phyloP scores from a whole-genome alignment of 2,113 vertebrate genomes.

The Gadus chalcogrammus region DNA sequence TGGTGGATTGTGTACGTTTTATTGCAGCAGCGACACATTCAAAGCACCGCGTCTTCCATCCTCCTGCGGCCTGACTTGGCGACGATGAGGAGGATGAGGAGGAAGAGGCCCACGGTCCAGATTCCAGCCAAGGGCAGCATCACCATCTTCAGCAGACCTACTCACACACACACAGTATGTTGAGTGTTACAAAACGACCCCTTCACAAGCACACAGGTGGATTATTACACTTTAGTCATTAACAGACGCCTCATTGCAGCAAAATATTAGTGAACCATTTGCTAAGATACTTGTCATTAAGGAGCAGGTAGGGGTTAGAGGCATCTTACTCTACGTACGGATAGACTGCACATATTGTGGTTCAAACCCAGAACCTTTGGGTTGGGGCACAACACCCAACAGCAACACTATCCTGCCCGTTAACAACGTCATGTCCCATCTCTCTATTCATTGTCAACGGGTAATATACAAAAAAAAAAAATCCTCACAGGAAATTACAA shows the following conservation, averaged over 20 bases:
- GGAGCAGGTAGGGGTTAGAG: no score
- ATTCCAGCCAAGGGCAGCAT: conserved; percentile 56
- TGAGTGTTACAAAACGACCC: background rate
- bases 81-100: conserved; percentile 60
- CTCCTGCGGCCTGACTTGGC: conserved; percentile 58
- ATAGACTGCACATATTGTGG: no score
- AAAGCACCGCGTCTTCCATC: background rate
- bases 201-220: background rate
- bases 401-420: no score
- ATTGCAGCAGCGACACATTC: background rate
- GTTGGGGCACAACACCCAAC: background rate
- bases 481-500: no score
- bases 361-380: background rate
- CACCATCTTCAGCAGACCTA: conserved; percentile 50
- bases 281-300: no score
- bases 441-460: no score
- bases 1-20: background rate
- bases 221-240: no score
- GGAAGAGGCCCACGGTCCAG: conserved; percentile 62
- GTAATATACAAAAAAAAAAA: no score
- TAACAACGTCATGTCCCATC: no score
- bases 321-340: no score
- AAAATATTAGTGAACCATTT: no score
- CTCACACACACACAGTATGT: conserved; percentile 7
- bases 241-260: no score